Conservation (phyloP, 1,140 invertebrate genomes). For the Drosophila leontia region DNA sequence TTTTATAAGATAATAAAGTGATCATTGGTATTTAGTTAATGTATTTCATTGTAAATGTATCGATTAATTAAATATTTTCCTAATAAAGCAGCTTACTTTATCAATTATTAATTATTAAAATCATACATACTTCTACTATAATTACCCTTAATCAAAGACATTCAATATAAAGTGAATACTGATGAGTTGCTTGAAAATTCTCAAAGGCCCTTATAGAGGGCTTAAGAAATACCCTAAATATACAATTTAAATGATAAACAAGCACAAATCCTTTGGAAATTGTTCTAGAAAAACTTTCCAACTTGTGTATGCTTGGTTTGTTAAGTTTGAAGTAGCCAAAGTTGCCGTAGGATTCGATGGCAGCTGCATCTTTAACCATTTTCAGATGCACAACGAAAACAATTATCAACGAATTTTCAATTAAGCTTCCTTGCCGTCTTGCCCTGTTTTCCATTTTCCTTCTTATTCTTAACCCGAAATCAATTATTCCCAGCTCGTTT, state of each 20-base stretch:
- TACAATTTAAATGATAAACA: conserved; percentile 2
- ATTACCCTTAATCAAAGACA: not conserved
- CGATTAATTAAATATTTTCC: too few species aligned
- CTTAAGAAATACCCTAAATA: not conserved
- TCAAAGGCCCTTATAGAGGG: not conserved
- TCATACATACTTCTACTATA: too few species aligned
- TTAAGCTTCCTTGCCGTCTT: not conserved
- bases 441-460: not conserved
- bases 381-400: conserved; percentile 25
- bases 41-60: not conserved
- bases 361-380: not conserved
- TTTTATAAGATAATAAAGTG: not conserved
- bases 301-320: not conserved
- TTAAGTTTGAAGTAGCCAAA: not conserved
- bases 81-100: not conserved
- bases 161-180: not conserved
- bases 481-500: conserved; percentile 51
- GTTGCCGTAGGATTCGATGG: not conserved
- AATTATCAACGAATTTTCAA: conserved; percentile 30
- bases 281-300: conserved; percentile 10
- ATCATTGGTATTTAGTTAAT: not conserved
- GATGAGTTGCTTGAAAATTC: not conserved
- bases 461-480: conserved; percentile 30
- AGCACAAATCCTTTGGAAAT: conserved; percentile 3
- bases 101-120: not conserved